Percentiles rank a stretch among this genome's conserved stretches.
These are phyloP conservation scores for Colossoma macropomum DNA, from an alignment of 2,113 vertebrate genomes.

Conservation along the genomic window DNA sequence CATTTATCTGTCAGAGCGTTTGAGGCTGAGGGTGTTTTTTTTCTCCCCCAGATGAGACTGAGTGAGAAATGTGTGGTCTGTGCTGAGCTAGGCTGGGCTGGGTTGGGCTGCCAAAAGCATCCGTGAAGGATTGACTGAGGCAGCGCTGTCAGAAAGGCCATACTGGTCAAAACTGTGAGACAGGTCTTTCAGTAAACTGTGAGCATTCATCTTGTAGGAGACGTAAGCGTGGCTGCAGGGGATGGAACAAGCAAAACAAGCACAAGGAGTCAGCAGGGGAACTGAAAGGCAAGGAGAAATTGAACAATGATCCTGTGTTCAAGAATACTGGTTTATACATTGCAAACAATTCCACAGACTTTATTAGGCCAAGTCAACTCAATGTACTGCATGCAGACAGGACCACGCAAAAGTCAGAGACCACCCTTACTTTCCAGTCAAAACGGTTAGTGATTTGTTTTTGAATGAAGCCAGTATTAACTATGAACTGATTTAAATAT, in stretches of 20 bases:
- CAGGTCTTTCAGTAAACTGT: background rate
- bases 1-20: constrained; percentile 66
- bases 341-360: too few relatives aligned
- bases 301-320: background rate
- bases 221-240: background rate
- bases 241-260: background rate
- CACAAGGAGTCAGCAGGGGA: background rate
- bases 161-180: constrained; percentile 2
- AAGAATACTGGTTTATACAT: background rate
- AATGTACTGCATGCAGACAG: too few relatives aligned
- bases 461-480: too few relatives aligned
- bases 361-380: too few relatives aligned
- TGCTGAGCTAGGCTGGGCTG: constrained; percentile 8
- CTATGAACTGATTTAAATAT: too few relatives aligned
- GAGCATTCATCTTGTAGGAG: background rate
- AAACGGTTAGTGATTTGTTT: too few relatives aligned
- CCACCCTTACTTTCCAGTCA: too few relatives aligned
- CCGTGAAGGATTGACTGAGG: constrained; percentile 63
- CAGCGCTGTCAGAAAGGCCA: constrained; percentile 58
- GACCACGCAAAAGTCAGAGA: too few relatives aligned
- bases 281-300: constrained; percentile 14
- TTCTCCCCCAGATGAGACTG: constrained; percentile 25
- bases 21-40: background rate
- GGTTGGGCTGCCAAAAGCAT: constrained; percentile 7
- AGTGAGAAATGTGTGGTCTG: constrained; percentile 60